Evolutionary conservation across 92 coral and sea anemone species (phyloP).

Genomic region (Zoanthus sociatus): DNA sequence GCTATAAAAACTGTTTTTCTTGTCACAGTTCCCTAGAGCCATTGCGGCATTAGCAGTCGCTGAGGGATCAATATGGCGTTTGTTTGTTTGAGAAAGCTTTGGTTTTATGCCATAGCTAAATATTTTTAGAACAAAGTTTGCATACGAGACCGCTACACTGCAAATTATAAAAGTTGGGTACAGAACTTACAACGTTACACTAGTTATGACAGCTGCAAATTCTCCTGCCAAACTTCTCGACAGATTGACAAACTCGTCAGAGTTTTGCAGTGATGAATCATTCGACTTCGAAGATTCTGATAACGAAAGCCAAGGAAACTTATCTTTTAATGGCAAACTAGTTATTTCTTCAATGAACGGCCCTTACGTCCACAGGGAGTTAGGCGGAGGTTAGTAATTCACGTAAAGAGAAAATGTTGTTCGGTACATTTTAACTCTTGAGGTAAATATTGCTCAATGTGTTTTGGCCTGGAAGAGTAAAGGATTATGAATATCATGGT

Average conservation of each 20-base stretch:
- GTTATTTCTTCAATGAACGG: slow-evolving; percentile 60
- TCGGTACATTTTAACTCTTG: background rate
- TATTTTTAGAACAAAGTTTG: background rate
- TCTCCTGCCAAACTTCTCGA: slow-evolving; percentile 40
- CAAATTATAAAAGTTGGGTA: background rate
- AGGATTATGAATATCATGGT: background rate
- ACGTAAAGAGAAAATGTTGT: background rate
- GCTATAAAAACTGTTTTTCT: background rate
- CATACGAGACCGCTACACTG: background rate
- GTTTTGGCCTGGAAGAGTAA: background rate
- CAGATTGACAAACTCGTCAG: slow-evolving; percentile 19
- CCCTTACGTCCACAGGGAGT: slow-evolving; percentile 44
- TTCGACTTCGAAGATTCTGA: slow-evolving; percentile 37
- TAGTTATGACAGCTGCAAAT: slow-evolving; percentile 19
- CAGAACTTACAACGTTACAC: background rate
- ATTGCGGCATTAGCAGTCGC: background rate
- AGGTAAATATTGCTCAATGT: background rate
- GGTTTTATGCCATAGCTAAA: background rate
- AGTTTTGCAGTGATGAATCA: slow-evolving; percentile 14
- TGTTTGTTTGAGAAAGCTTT: background rate
- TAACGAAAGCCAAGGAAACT: slow-evolving; percentile 37
- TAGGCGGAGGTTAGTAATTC: slow-evolving; percentile 33
- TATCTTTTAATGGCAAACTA: slow-evolving; percentile 80
- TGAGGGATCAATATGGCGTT: slow-evolving; percentile 3
- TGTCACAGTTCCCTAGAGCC: slow-evolving; percentile 3